phyloP scores from a whole-genome alignment of 2,888 invertebrate species.

The Prosopocoilus inquinatus region DNA sequence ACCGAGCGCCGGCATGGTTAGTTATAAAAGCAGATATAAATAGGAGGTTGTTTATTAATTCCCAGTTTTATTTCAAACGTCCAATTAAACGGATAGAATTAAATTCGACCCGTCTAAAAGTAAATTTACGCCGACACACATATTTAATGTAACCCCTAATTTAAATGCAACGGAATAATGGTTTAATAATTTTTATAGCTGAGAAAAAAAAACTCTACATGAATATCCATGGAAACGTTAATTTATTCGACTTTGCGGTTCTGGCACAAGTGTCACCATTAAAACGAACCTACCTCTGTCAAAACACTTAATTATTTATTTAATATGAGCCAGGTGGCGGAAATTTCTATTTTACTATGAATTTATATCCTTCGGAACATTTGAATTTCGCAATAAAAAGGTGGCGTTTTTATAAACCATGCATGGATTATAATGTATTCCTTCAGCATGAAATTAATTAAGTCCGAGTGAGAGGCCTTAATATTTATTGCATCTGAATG shows the following conservation, averaged over 20 bases:
- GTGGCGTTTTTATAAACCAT: no score
- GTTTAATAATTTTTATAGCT: not conserved
- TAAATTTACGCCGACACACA: not conserved
- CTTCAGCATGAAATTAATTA: no score
- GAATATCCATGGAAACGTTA: not conserved
- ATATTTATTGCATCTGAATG: no score
- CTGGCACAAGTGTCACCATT: not conserved
- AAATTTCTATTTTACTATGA: constrained; percentile 9
- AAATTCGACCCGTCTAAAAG: not conserved
- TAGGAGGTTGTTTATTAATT: no score
- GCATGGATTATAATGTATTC: no score
- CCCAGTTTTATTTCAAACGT: no score
- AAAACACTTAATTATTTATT: constrained; percentile 16
- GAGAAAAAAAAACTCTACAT: not conserved
- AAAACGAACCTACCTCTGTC: not conserved
- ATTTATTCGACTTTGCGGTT: not conserved
- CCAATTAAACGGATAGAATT: no score
- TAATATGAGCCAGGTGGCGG: constrained; percentile 17
- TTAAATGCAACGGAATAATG: not conserved
- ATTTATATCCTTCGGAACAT: not conserved
- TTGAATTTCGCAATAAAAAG: no score
- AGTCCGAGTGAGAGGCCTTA: no score
- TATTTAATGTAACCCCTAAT: not conserved
- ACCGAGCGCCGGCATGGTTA: no score
- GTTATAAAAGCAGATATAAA: no score